A percentile compares a stretch with the other conserved stretches of the same genome.
phyloP scores from a whole-genome alignment of 2,888 invertebrate genomes.

The Apodemia zela region DNA sequence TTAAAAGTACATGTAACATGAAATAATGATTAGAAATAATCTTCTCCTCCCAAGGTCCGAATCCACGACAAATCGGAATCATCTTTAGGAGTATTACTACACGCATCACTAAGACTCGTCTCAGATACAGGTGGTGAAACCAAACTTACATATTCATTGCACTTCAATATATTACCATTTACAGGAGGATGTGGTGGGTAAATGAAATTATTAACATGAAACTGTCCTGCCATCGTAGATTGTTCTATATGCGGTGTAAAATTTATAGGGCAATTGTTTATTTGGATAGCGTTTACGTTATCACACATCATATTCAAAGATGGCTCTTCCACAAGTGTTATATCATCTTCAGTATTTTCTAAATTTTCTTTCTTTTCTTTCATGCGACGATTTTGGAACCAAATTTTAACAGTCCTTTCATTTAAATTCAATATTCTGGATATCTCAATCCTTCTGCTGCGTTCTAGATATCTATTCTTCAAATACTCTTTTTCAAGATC shows the following conservation, averaged over 20 bases:
- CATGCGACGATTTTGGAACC: constrained; percentile 92
- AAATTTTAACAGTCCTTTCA: constrained; percentile 84
- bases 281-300: background rate
- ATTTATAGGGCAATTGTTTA: background rate
- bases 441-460: constrained; percentile 86
- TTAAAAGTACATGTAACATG: background rate
- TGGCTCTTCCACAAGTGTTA: background rate
- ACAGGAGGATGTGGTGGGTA: background rate
- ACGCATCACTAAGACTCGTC: constrained; percentile 1
- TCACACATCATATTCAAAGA: constrained; percentile 9
- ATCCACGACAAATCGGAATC: constrained; percentile 1
- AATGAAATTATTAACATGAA: background rate
- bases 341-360: constrained; percentile 42
- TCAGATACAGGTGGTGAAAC: constrained; percentile 2
- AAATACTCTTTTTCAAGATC: constrained; percentile 88
- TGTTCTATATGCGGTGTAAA: background rate
- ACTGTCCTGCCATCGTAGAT: background rate
- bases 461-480: constrained; percentile 84
- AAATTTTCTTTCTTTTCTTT: constrained; percentile 83
- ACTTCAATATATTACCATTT: background rate
- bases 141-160: background rate
- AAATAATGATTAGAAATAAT: background rate
- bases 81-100: constrained; percentile 10
- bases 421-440: constrained; percentile 40
- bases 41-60: background rate